Percentiles rank a stretch among this genome's conserved stretches.
Conservation (phyloP, 2,113 vertebrate genomes). For the Alligator mississippiensis region DNA sequence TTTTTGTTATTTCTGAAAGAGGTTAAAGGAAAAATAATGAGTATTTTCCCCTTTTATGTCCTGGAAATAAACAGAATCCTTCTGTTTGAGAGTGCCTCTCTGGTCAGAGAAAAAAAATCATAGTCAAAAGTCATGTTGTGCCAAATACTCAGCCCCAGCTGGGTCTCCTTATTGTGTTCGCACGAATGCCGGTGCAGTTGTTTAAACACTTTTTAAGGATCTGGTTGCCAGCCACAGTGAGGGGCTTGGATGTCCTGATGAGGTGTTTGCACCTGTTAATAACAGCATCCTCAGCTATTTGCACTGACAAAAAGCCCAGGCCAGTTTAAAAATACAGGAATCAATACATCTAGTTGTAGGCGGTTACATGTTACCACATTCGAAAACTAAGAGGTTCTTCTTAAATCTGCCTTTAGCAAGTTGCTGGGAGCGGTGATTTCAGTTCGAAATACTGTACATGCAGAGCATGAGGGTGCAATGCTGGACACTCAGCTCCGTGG, state of each 20-base stretch:
- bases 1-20: background rate
- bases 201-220: background rate
- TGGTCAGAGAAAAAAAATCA: background rate
- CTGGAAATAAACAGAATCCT: background rate
- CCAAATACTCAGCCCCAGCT: background rate
- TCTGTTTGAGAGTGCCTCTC: fast-evolving
- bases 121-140: background rate
- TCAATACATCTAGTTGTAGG: background rate
- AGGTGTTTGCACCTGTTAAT: background rate
- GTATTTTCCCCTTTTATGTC: background rate
- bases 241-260: background rate
- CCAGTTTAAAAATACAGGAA: background rate
- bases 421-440: background rate
- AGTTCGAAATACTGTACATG: background rate
- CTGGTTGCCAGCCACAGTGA: background rate
- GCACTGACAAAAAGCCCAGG: constrained; percentile 56
- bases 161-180: constrained; percentile 9
- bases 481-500: background rate
- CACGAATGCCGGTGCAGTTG: background rate
- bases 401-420: background rate
- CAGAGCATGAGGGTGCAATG: background rate
- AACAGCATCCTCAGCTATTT: constrained; percentile 63
- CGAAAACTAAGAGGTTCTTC: constrained; percentile 55
- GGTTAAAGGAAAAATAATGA: background rate
- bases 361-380: constrained; percentile 14